Evolutionary conservation across 2,797 vertebrate species (phyloP).

Genomic region (Clamator glandarius): DNA sequence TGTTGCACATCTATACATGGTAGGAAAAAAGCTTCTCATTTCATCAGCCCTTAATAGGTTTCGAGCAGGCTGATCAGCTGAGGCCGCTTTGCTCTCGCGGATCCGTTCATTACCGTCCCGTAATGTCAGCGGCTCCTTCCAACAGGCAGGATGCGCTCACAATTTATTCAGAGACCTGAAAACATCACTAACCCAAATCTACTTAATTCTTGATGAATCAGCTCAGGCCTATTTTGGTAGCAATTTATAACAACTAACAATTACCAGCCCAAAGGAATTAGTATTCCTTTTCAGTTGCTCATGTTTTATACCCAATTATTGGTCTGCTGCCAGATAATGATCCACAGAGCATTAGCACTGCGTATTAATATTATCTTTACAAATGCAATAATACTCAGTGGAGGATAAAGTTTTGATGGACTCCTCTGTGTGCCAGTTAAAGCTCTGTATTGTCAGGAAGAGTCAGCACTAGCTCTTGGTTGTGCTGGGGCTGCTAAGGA

Average conservation of each 20-base stretch:
- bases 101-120: slow-evolving; percentile 71
- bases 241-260: slow-evolving; percentile 78
- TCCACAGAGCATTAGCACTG: slow-evolving; percentile 72
- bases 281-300: slow-evolving; percentile 74
- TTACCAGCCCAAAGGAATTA: slow-evolving; percentile 76
- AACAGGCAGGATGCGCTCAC: slow-evolving; percentile 74
- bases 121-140: slow-evolving; percentile 73
- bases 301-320: slow-evolving; percentile 74
- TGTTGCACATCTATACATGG: slow-evolving; percentile 74
- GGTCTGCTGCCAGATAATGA: slow-evolving; percentile 77
- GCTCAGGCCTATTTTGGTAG: slow-evolving; percentile 72
- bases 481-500: slow-evolving; percentile 40
- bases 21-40: slow-evolving; percentile 64
- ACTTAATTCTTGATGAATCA: slow-evolving; percentile 77
- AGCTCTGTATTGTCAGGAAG: slow-evolving; percentile 37
- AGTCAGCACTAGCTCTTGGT: slow-evolving; percentile 48
- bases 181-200: slow-evolving; percentile 79
- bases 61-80: slow-evolving; percentile 69
- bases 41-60: slow-evolving; percentile 76
- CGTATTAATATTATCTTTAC: slow-evolving; percentile 80
- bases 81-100: slow-evolving; percentile 54
- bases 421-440: slow-evolving; percentile 49
- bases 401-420: slow-evolving; percentile 70
- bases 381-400: slow-evolving; percentile 69
- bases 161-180: slow-evolving; percentile 80